Evolutionary conservation across 2,797 vertebrate genomes (phyloP).

Genomic region (Atherinosoma microstoma): DNA sequence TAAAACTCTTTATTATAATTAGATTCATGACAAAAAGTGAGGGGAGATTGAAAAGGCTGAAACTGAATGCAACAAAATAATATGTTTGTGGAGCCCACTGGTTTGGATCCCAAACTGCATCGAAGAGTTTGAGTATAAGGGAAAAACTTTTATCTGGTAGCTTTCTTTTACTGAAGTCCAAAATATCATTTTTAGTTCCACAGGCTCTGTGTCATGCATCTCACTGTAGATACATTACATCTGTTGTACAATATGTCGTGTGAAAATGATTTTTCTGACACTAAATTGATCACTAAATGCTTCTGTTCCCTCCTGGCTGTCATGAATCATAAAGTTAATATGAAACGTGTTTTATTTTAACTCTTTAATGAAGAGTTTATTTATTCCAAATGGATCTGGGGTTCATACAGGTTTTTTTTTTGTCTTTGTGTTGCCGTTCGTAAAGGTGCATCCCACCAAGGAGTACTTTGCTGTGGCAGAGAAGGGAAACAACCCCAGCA

Average conservation of each 20-base stretch:
- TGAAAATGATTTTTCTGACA: not conserved
- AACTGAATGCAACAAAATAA: too few relatives aligned
- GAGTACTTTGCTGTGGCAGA: conserved; percentile 90
- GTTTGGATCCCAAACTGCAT: too few relatives aligned
- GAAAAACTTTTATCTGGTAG: too few relatives aligned
- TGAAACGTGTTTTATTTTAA: too few relatives aligned
- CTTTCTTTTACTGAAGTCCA: too few relatives aligned
- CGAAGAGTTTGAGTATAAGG: too few relatives aligned
- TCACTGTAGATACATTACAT: too few relatives aligned
- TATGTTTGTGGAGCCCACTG: too few relatives aligned
- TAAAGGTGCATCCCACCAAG: conserved; percentile 88
- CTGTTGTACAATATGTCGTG: not conserved
- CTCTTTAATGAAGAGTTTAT: not conserved
- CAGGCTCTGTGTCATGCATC: not conserved
- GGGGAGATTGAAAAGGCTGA: too few relatives aligned
- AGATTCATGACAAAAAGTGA: too few relatives aligned
- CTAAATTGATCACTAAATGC: not conserved
- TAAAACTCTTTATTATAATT: too few relatives aligned
- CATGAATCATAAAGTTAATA: not conserved
- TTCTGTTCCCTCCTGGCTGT: not conserved
- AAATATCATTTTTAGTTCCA: not conserved
- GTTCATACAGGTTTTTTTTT: not conserved
- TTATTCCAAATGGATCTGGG: not conserved
- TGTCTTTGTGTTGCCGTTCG: conserved; percentile 30
- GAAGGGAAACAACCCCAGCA: conserved; percentile 88